A percentile compares a stretch with the other conserved stretches of the same genome.
These are phyloP conservation scores for Drosophila kanekoi DNA, from an alignment of 2,888 invertebrate genomes.

Conservation along the genomic window DNA sequence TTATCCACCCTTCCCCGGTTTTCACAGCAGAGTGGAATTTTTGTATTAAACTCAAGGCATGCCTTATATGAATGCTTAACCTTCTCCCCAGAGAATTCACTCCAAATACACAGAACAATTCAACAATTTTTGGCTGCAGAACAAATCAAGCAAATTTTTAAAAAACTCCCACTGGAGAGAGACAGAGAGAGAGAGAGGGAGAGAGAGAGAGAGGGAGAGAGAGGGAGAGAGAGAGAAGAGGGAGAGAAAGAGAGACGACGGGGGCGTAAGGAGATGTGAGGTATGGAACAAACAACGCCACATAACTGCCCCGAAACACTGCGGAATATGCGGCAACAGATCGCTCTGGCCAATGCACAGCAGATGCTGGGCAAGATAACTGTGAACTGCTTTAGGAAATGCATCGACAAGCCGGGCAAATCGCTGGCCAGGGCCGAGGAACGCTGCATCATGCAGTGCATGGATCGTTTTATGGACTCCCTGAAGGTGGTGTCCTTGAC, in stretches of 20 bases:
- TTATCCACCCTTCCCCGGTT: not conserved
- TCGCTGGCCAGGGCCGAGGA: conserved; percentile 27
- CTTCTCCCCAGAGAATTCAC: not conserved
- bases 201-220: too few species aligned
- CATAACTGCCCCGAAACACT: conserved; percentile 21
- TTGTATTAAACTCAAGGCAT: conserved; percentile 2
- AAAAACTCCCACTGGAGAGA: not conserved
- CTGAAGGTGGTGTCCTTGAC: conserved; percentile 40
- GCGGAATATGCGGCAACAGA: conserved; percentile 35
- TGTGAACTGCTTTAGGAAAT: conserved; percentile 40
- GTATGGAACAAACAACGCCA: conserved; percentile 16
- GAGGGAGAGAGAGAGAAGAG: too few species aligned
- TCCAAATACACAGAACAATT: conserved; percentile 10
- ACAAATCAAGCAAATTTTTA: not conserved
- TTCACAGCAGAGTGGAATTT: not conserved
- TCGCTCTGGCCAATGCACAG: conserved; percentile 42
- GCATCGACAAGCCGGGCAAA: conserved; percentile 33
- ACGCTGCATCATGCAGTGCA: conserved; percentile 37
- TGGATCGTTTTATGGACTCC: conserved; percentile 50
- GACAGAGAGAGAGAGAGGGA: too few species aligned
- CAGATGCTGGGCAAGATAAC: conserved; percentile 38
- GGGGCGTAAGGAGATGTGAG: not conserved
- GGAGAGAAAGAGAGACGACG: too few species aligned
- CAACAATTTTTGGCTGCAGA: conserved; percentile 7
- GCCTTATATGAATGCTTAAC: not conserved